Base-by-base conservation (phyloP, 1,140 invertebrate species). In the Brachionus angularis region DNA sequence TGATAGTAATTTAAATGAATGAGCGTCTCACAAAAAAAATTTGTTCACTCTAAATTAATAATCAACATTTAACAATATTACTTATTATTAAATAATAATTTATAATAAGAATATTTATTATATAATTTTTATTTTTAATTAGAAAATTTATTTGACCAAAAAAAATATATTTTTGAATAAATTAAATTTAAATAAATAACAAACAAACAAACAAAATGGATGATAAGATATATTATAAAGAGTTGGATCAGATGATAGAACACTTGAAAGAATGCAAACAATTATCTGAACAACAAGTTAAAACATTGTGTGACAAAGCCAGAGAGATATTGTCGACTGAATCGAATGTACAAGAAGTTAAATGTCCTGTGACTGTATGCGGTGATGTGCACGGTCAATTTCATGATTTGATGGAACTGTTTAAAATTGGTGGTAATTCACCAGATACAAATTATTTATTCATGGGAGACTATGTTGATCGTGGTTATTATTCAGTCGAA, bases 201-300 rank as follows among this genome's bases (percentile, higher is more conserved):
- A n/a, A n/a, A n/a, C n/a, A n/a, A n/a, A n/a, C n/a, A 12, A 34
- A 33, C 8, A 70, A 4, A 70, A 50, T 50, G 31, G 67, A 70
- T 42, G 46, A 70, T 29, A 70, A 71, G 23, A 25, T 33, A 4
- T 58, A 49, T 42, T 55, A 47, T 5, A 71, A 71, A 71, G 70
- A 71, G 12, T 21, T 99, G 76, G 96, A 99, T 85, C 89, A 93
- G 85, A 98, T 94, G 95, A 96, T 99, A 84, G 94, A 97, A 86
- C 95, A 98, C 85, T 87, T 99, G 79, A 98, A 97, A 83, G 93
- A 98, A 83, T 99, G 96, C 87, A 97, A 97, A 87, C 96, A 98
- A 87, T 87, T 99, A 83, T 91, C 92, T 84, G 96, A 99, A 87
- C 93, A 91, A 84, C 95, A 98, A 93, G 96, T 99, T 74, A 96